Conservation (phyloP, 2,888 invertebrate species). For the Hetaerina titia region DNA sequence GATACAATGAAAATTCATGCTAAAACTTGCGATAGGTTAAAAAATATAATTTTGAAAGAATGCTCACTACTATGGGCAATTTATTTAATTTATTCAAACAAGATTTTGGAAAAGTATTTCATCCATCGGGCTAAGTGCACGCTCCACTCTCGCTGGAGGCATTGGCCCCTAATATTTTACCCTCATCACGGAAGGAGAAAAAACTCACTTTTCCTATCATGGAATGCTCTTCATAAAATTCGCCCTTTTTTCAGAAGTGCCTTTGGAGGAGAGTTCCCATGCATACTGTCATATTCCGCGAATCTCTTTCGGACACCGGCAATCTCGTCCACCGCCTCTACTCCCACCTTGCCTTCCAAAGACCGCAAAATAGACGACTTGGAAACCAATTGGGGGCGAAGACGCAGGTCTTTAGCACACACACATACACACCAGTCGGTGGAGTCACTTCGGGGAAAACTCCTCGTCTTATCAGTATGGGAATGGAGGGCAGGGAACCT, state of each 20-base stretch:
- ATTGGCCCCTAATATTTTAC: not conserved
- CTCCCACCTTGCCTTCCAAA: not conserved
- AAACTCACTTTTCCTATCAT: not conserved
- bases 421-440: not conserved
- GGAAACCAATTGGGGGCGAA: not conserved
- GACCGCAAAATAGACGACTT: not conserved
- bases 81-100: not conserved
- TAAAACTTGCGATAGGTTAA: not conserved
- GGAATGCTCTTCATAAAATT: not conserved
- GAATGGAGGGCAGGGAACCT: not conserved
- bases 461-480: conserved; percentile 1
- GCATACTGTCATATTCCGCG: not conserved
- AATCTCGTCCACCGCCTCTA: not conserved
- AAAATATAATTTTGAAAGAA: not conserved
- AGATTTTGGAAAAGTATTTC: not conserved
- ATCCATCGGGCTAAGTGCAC: not conserved
- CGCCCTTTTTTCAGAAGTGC: not conserved
- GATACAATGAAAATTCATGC: not conserved
- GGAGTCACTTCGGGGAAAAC: not conserved
- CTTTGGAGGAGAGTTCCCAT: not conserved
- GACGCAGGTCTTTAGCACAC: not conserved
- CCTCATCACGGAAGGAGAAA: not conserved
- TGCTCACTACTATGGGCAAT: not conserved
- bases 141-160: not conserved
- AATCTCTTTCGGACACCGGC: conserved; percentile 1